These are phyloP conservation scores for Setipinna tenuifilis DNA, from an alignment of 2,797 vertebrate genomes.

Conservation along the genomic window DNA sequence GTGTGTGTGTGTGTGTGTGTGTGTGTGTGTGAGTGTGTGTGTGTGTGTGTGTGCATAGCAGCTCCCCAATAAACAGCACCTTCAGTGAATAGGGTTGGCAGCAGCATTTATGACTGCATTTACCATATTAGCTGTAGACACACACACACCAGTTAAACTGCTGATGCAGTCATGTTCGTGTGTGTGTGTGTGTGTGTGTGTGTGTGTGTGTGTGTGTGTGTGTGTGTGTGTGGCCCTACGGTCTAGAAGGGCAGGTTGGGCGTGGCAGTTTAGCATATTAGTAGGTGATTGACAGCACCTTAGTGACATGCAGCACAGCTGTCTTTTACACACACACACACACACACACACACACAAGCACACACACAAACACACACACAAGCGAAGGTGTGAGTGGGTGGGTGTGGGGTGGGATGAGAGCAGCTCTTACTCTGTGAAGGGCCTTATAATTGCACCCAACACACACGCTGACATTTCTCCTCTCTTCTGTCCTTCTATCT, in stretches of 20 bases:
- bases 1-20: too few species aligned
- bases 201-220: too few species aligned
- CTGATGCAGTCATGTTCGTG: too few species aligned
- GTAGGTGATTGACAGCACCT: conserved; percentile 41
- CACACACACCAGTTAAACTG: too few species aligned
- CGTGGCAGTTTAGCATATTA: conserved; percentile 31
- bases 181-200: too few species aligned
- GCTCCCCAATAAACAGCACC: too few species aligned
- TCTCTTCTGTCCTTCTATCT: conserved; percentile 20
- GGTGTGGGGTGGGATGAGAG: conserved; percentile 41
- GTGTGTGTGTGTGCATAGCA: too few species aligned
- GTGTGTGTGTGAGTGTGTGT: too few species aligned
- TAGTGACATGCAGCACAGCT: conserved; percentile 50
- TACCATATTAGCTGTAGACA: not conserved
- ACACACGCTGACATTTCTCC: conserved; percentile 33
- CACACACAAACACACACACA: not conserved
- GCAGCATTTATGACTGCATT: not conserved
- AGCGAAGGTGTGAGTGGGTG: too few species aligned
- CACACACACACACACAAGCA: not conserved
- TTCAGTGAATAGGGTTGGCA: too few species aligned
- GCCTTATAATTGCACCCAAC: conserved; percentile 43
- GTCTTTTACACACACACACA: conserved; percentile 41
- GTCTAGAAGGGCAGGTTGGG: conserved; percentile 21
- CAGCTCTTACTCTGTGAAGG: conserved; percentile 43
- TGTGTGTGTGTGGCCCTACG: not conserved